Base-by-base conservation (phyloP, 1,140 invertebrate species). In the Macrotrachela quadricornifera region DNA sequence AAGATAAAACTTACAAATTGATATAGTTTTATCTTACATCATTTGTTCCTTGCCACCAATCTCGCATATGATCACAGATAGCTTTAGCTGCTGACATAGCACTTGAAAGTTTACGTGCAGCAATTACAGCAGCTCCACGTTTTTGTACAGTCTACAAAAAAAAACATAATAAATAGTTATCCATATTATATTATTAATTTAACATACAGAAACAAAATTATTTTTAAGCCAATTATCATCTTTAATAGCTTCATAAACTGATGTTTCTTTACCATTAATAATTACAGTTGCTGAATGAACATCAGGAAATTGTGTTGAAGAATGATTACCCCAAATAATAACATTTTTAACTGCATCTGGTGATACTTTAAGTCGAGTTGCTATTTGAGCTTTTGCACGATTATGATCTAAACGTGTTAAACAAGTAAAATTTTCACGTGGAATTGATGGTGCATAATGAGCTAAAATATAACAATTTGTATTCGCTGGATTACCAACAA, bases 271-370 rank as follows among this genome's bases (percentile, higher is more conserved):
- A 66, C 75, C 21, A 74, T 70, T 47, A 64, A 69, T 51, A 9
- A 52, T 55, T 0, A 69, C 71, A 21, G 57, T 61, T 17, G 87
- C 88, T 67, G 90, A 80, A n/a, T 75, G 73, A 12, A 82, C 81
- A 78, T 99, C 92, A 16, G 94, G 92, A 69, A 85, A 96, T 72
- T 97, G 92, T 4, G 94, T 99, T 9, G 86, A 87, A 0, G 90
- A 96, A 64, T 99, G 94, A 71, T 99, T 99, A 21, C 94, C 94
- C 94, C 94, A 99, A 63, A 99, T 97, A 54, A 91, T 83, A 9
- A 91, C 80, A 67, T 94, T 92, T 59, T 78, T 78, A 4, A 96
- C 80, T 61, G 80, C 74, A 53, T 77, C 75, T 40, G 83, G 78
- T n/a, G 68, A 57, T n/a, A 77, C 67, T 51, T 80, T 68, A 16